Percentiles rank a stretch among this genome's conserved stretches.
Conservation (phyloP, 2,113 vertebrate species). For the Pongo pygmaeus region DNA sequence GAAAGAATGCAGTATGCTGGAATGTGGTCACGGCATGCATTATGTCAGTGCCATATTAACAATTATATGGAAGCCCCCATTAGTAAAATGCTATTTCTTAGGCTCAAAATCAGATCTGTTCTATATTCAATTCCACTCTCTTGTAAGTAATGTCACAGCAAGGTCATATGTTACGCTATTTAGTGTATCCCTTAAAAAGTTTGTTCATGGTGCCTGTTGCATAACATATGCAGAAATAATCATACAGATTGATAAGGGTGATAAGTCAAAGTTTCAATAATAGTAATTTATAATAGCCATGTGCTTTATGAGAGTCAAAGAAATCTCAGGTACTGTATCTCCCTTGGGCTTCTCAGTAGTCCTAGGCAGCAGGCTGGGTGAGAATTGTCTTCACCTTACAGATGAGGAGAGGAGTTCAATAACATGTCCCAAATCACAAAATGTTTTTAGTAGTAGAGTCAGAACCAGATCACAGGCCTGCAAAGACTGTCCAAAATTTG, state of each 20-base stretch:
- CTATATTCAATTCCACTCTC: neutral
- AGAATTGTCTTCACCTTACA: neutral
- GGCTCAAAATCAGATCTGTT: neutral
- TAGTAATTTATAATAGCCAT: neutral
- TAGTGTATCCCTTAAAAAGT: neutral
- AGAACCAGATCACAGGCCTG: neutral
- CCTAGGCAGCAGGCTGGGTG: neutral
- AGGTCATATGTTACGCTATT: neutral
- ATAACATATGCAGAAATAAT: neutral
- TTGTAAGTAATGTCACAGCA: neutral
- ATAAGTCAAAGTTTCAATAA: neutral
- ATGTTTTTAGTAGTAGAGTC: neutral
- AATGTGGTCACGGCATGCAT: neutral
- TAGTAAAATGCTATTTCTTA: slow-evolving; percentile 33
- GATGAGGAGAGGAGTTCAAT: neutral
- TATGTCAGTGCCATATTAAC: neutral
- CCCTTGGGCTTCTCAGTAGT: neutral
- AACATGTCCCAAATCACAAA: neutral
- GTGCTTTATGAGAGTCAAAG: neutral
- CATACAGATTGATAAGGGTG: neutral
- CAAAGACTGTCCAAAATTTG: neutral
- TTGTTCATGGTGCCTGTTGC: neutral
- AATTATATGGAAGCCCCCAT: neutral
- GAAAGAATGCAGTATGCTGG: neutral
- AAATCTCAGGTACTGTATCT: neutral